Conservation (phyloP, 2,888 invertebrate species). For the Volucella zonaria region DNA sequence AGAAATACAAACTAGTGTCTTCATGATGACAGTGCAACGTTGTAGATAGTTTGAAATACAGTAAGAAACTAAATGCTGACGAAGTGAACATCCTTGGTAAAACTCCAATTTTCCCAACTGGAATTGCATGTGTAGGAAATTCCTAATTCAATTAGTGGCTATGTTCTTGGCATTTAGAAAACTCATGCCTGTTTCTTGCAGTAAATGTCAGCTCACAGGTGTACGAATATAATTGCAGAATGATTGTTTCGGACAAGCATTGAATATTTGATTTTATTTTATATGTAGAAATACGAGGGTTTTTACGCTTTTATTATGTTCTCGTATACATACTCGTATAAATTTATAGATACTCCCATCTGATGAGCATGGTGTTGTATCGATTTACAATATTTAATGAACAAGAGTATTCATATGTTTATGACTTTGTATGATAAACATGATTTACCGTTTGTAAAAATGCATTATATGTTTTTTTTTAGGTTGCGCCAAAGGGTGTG, state of each 20-base stretch:
- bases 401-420: no score
- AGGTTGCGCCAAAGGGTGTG: no score
- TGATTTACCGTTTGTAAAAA: no score
- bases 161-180: constrained; percentile 55
- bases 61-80: constrained; percentile 28
- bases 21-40: constrained; percentile 46
- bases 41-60: neutral
- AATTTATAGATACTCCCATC: no score
- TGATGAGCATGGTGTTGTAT: no score
- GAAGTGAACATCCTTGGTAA: neutral
- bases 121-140: constrained; percentile 49
- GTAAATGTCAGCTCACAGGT: constrained; percentile 56
- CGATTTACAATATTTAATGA: no score
- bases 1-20: constrained; percentile 10
- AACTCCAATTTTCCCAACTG: constrained; percentile 8
- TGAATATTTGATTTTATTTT: neutral
- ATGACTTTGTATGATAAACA: no score
- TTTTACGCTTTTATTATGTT: no score
- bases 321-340: no score
- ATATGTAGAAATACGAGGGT: no score
- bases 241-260: neutral
- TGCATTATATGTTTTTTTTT: no score
- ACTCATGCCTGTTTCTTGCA: neutral
- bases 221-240: constrained; percentile 35
- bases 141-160: constrained; percentile 62